phyloP scores from a whole-genome alignment of 37 sponge, comb jelly and placozoan genomes.

The Bolinopsis microptera region DNA sequence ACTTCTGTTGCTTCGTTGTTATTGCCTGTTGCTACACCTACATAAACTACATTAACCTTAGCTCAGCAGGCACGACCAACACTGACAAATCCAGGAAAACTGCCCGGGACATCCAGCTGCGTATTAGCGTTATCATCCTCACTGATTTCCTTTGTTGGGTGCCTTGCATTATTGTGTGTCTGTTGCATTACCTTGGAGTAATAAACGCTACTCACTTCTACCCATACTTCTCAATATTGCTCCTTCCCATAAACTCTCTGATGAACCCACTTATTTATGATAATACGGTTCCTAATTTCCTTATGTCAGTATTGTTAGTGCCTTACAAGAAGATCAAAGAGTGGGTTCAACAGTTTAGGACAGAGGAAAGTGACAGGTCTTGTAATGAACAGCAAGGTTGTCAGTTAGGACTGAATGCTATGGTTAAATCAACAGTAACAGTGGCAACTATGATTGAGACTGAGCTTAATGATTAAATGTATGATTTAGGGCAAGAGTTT shows the following conservation, averaged over 20 bases:
- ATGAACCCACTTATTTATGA: conserved; percentile 50
- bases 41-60: background rate
- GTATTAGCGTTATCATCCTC: background rate
- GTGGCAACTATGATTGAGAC: background rate
- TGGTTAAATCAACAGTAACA: conserved; percentile 15
- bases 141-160: conserved; percentile 59
- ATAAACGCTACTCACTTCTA: background rate
- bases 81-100: background rate
- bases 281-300: background rate
- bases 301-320: background rate
- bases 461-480: background rate
- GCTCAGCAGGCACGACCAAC: background rate
- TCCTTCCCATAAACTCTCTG: conserved; percentile 40
- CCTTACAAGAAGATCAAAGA: background rate
- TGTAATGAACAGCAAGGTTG: background rate
- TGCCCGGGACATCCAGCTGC: background rate
- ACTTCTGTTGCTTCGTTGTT: conserved; percentile 13
- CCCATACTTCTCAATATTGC: background rate
- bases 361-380: background rate
- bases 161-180: conserved; percentile 21
- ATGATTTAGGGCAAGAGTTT: no score
- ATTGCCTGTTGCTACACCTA: background rate
- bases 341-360: background rate
- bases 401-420: background rate
- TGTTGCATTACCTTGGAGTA: background rate